These are phyloP conservation scores for Microtus montanus DNA, from an alignment of 2,113 vertebrate genomes.

Conservation along the genomic window DNA sequence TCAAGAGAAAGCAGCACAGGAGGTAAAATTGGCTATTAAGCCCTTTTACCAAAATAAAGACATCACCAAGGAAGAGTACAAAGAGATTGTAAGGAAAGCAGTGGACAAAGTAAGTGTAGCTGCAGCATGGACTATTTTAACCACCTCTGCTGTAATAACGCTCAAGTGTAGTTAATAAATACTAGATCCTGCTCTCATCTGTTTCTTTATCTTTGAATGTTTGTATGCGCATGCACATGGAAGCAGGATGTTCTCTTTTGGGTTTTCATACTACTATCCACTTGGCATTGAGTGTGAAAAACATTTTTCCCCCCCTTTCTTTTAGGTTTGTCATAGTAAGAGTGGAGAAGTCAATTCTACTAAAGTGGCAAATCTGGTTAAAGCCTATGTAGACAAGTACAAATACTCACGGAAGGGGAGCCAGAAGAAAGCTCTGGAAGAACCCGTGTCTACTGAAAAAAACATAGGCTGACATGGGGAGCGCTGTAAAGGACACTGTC, in stretches of 20 bases:
- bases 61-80: constrained; percentile 98
- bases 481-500: constrained; percentile 50
- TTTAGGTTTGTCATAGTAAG: constrained; percentile 97
- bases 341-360: constrained; percentile 98
- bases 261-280: constrained; percentile 37
- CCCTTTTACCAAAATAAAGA: constrained; percentile 99
- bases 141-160: not conserved
- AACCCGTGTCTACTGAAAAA: constrained; percentile 81
- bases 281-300: constrained; percentile 59
- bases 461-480: constrained; percentile 75
- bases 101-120: constrained; percentile 94
- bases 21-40: constrained; percentile 97
- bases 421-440: constrained; percentile 89
- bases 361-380: constrained; percentile 98
- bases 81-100: constrained; percentile 98
- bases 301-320: not conserved
- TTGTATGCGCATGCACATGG: not conserved
- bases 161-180: constrained; percentile 1
- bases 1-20: constrained; percentile 95
- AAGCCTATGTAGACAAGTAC: constrained; percentile 99
- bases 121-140: not conserved
- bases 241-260: not conserved
- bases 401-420: constrained; percentile 91
- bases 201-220: not conserved
- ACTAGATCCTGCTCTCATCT: not conserved